Evolutionary conservation across 2,113 vertebrate genomes (phyloP), one percentile per base, ranked within the genome.

Genomic region (Canis aureus): DNA sequence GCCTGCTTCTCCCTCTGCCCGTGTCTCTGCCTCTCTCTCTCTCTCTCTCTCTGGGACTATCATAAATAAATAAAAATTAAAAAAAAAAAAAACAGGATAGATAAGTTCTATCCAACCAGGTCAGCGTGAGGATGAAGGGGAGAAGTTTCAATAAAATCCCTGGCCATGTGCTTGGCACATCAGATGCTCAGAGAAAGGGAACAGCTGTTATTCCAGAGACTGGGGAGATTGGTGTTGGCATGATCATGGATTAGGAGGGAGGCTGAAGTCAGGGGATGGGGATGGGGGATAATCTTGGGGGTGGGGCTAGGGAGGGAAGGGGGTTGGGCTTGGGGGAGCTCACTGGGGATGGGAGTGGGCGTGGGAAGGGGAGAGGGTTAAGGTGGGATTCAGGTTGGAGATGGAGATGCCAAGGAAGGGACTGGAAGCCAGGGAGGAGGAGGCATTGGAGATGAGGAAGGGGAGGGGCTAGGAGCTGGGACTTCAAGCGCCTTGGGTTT

Each of bases 51-150:
- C 35, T 35, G 35, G 35, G 35, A 35, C 35, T 35, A 35, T 35
- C 35, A 35, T 35, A 35, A 35, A 35, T 35, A 35, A 35, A 35
- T 35, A 35, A 35, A 35, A 35, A 35, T 35, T 35, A 35, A 35
- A 35, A 35, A 35, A 35, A 35, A 35, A 35, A 35, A 95, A 49
- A 71, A 83, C 66, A 81, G 25, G 19, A 12, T 29, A 11, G 43
- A 62, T 76, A 15, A 51, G 67, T 49, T 38, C 69, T 74, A 51
- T 55, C 13, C 78, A 81, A 11, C 23, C 17, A 38, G 11, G 62
- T 96, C 66, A 51, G 25, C 11, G 73, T 66, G 66, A 93, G 76
- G 51, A n/a, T 35, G 71, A 84, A 81, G 29, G n/a, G n/a, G 19
- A 69, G 71, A 55, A 32, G 3, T 17, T 57, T 32, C 22, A 16